These are phyloP conservation scores for Anolis apletophallus DNA, from an alignment of 2,797 vertebrate species.

Conservation along the genomic window DNA sequence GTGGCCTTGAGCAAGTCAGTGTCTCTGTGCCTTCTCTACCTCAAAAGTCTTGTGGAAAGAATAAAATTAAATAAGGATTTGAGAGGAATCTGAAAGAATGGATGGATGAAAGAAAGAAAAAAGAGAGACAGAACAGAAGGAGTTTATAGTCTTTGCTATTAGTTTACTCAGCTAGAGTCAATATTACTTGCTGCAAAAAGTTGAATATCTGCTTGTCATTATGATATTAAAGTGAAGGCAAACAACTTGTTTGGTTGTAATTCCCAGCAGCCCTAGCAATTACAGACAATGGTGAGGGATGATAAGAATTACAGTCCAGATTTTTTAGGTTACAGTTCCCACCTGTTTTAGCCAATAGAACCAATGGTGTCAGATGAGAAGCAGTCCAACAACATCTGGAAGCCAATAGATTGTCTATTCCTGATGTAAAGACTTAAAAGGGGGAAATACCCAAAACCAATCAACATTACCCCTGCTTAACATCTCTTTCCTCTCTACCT, in stretches of 20 bases:
- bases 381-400: neutral
- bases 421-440: neutral
- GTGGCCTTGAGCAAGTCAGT: slow-evolving; percentile 3
- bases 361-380: neutral
- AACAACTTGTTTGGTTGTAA: neutral
- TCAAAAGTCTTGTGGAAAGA: neutral
- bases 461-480: neutral
- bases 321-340: neutral
- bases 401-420: neutral
- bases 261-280: neutral
- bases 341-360: neutral
- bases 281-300: neutral
- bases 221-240: neutral
- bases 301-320: neutral
- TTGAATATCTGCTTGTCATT: neutral
- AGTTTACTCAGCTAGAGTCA: neutral
- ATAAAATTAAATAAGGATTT: neutral
- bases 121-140: neutral
- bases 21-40: neutral
- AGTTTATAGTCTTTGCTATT: neutral
- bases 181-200: neutral
- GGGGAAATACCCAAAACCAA: neutral
- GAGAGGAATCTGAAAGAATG: neutral
- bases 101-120: neutral
- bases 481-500: neutral